Conservation (phyloP, 2,113 vertebrate genomes). For the Melanostigma gelatinosum region DNA sequence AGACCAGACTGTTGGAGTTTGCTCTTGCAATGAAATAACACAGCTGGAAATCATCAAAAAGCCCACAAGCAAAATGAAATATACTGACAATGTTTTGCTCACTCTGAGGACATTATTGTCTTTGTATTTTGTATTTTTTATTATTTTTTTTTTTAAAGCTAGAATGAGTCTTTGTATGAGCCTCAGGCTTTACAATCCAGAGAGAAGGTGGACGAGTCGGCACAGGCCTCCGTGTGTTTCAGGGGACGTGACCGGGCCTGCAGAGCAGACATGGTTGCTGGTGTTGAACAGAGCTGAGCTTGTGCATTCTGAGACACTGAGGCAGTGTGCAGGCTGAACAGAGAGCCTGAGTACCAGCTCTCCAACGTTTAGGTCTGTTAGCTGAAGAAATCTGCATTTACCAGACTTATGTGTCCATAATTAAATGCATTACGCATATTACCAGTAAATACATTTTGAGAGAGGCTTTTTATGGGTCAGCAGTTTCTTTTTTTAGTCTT, state of each 20-base stretch:
- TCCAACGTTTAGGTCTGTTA: neutral
- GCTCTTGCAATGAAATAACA: slow-evolving; percentile 29
- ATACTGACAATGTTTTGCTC: neutral
- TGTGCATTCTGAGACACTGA: slow-evolving; percentile 66
- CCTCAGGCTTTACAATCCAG: slow-evolving; percentile 26
- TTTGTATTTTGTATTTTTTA: too few species aligned
- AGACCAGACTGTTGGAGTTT: slow-evolving; percentile 5
- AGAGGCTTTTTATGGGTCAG: neutral
- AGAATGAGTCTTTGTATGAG: too few species aligned
- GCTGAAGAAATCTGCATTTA: neutral
- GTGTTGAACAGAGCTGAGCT: slow-evolving; percentile 61
- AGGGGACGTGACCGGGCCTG: slow-evolving; percentile 67
- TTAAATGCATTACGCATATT: neutral
- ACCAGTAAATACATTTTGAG: neutral
- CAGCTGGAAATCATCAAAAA: slow-evolving; percentile 26
- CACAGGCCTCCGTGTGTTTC: slow-evolving; percentile 54
- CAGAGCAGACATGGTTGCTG: slow-evolving; percentile 31
- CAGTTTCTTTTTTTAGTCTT: neutral
- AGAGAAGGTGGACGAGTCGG: slow-evolving; percentile 33
- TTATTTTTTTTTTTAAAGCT: neutral
- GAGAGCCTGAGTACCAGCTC: slow-evolving; percentile 8
- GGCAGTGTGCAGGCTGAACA: slow-evolving; percentile 49
- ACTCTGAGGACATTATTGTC: neutral
- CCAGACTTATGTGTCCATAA: neutral
- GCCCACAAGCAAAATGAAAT: neutral